phyloP scores from a whole-genome alignment of 2,888 invertebrate species.

The Perizoma affinitatum region DNA sequence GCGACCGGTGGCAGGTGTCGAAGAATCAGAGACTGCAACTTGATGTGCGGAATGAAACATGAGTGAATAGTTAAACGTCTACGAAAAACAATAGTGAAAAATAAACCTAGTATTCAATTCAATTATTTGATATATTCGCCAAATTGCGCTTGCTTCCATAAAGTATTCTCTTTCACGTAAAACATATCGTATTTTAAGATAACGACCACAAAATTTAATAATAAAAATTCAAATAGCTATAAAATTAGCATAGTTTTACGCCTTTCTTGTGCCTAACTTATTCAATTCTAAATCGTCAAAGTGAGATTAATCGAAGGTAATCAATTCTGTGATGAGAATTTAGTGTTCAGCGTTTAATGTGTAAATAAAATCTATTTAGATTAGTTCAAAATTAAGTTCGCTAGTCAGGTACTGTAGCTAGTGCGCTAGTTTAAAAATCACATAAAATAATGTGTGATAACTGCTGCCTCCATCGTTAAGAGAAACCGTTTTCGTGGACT shows the following conservation, averaged over 20 bases:
- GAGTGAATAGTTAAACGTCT: conserved; percentile 56
- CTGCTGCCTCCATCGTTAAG: conserved; percentile 23
- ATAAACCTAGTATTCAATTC: conserved; percentile 46
- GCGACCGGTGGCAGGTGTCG: conserved; percentile 77
- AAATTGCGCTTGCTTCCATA: conserved; percentile 83
- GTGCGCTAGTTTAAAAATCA: conserved; percentile 43
- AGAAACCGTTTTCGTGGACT: conserved; percentile 26
- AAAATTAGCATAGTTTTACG: conserved; percentile 65
- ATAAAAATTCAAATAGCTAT: conserved; percentile 61
- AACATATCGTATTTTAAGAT: conserved; percentile 78
- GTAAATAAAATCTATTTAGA: conserved; percentile 53
- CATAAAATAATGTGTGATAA: conserved; percentile 38
- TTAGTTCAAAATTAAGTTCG: conserved; percentile 44
- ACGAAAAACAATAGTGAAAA: conserved; percentile 39
- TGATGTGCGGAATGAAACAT: conserved; percentile 80
- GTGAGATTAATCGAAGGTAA: conserved; percentile 64
- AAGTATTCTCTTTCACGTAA: conserved; percentile 68
- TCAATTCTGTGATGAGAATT: conserved; percentile 72
- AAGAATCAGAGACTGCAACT: conserved; percentile 80
- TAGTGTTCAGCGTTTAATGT: conserved; percentile 63
- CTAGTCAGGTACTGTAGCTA: conserved; percentile 52
- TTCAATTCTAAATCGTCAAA: conserved; percentile 68
- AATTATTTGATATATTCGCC: conserved; percentile 61
- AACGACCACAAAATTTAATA: conserved; percentile 60
- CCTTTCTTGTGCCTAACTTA: conserved; percentile 81